phyloP scores from a whole-genome alignment of 2,797 vertebrate genomes.

The Tadarida brasiliensis region DNA sequence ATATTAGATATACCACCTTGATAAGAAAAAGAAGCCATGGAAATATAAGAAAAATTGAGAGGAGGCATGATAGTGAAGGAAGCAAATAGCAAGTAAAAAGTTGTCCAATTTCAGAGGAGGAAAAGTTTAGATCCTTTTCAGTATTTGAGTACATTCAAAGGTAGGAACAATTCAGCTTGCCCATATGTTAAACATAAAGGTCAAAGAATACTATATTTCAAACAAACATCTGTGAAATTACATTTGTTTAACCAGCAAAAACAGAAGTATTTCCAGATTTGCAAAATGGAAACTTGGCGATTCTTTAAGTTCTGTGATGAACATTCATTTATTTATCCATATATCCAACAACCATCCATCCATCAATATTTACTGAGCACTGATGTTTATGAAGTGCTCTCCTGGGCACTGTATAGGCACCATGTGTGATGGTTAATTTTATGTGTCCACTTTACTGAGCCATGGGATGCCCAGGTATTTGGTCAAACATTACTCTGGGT shows the following conservation, averaged over 20 bases:
- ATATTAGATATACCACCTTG: not conserved
- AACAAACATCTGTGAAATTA: constrained; percentile 19
- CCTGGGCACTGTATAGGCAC: not conserved
- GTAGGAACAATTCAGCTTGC: not conserved
- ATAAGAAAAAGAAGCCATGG: not conserved
- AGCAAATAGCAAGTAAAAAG: not conserved
- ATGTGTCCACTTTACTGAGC: not conserved
- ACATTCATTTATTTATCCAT: not conserved
- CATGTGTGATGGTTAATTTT: not conserved
- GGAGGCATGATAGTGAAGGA: not conserved
- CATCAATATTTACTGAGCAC: not conserved
- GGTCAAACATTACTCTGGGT: not conserved
- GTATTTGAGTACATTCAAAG: not conserved
- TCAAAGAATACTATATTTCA: not conserved
- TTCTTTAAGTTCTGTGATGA: not conserved
- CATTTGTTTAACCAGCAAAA: constrained; percentile 17
- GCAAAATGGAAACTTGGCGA: not conserved
- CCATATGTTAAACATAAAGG: not conserved
- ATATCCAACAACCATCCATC: not conserved
- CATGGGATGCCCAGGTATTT: not conserved
- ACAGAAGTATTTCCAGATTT: not conserved
- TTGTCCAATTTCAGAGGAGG: not conserved
- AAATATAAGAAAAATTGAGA: constrained; percentile 2
- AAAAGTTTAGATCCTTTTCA: not conserved
- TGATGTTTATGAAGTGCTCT: not conserved